Evolutionary conservation across 64 coral and sea anemone genomes (phyloP), one percentile per base, ranked within the genome.

Genomic region (Pocillopora verrucosa): DNA sequence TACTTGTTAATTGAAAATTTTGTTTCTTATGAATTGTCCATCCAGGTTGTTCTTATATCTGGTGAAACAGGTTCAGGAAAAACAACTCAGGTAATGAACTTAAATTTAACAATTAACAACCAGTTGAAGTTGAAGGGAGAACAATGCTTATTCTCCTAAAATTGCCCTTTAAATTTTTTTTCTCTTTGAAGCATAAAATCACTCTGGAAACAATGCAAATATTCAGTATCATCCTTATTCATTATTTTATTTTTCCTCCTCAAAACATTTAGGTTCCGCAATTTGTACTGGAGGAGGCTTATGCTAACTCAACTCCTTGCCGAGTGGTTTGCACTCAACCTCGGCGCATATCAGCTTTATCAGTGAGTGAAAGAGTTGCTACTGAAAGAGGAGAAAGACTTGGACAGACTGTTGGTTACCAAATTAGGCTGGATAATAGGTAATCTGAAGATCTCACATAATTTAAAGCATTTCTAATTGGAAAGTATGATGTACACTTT

Each of bases 61-160:
- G 96, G 96, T 34, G 96, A 98, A 84, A 98, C 96, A 34, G 96
- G 96, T 14, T 98, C 96, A 75, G 96, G 96, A 61, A 98, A 98
- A 68, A 98, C 96, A 62, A 98, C 96, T 63, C 96, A 98, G 96
- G 96, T 95, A 72, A 20, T 37, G 51, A 56, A 35, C 20, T 57
- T 64, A 30, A 12, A 30, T 41, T 67, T 10, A 68, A 19, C 22
- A 34, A n/a, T 7, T 51, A 51, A 51, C 0, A 51, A 51, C 41
- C 3, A 7, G 7, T 51, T 51, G 41, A 51, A 51, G 41, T 7
- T 3, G 41, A 51, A 7, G 3, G 7, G 41, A 51, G 41, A 51
- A 51, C 41, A 51, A 51, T 4, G 41, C 41, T 51, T 51, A 3
- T 51, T 51, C 1, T 51, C 41, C 41, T 51, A 51, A 51, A 51